phyloP scores from a whole-genome alignment of 2,888 invertebrate genomes.

The Cephonodes hylas region DNA sequence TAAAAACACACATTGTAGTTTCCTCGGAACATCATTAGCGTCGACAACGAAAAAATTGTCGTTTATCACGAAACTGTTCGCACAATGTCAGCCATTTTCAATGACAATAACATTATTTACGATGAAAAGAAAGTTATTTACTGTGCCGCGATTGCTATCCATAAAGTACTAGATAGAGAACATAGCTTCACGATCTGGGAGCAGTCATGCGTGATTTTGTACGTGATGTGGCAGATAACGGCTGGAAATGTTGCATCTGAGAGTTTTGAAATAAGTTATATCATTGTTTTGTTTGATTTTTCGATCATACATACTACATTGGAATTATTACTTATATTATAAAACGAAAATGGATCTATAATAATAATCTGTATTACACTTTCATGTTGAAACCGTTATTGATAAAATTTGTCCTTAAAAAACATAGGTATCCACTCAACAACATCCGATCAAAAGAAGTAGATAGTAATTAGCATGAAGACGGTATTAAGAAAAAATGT shows the following conservation, averaged over 20 bases:
- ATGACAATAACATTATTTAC: constrained; percentile 1
- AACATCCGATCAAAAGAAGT: too few relatives aligned
- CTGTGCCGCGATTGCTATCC: not conserved
- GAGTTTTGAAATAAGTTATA: not conserved
- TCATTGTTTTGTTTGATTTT: not conserved
- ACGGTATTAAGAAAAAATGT: too few relatives aligned
- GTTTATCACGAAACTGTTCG: not conserved
- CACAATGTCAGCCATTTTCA: not conserved
- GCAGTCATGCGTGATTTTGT: not conserved
- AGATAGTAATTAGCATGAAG: too few relatives aligned
- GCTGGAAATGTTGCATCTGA: not conserved
- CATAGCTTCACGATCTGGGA: not conserved
- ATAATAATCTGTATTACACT: too few relatives aligned
- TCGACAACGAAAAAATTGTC: not conserved
- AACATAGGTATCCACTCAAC: too few relatives aligned
- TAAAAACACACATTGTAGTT: not conserved
- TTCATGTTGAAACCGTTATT: too few relatives aligned
- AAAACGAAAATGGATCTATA: too few relatives aligned
- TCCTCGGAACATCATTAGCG: not conserved
- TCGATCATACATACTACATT: too few relatives aligned
- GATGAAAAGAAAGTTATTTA: constrained; percentile 11
- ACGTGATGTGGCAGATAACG: not conserved
- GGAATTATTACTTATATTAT: too few relatives aligned
- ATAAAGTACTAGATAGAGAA: constrained; percentile 7
- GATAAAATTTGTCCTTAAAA: too few relatives aligned